A percentile compares a stretch with the other conserved stretches of the same genome.
These are phyloP conservation scores for Drymodes brunneopygia DNA, from an alignment of 2,113 vertebrate genomes.

Conservation along the genomic window DNA sequence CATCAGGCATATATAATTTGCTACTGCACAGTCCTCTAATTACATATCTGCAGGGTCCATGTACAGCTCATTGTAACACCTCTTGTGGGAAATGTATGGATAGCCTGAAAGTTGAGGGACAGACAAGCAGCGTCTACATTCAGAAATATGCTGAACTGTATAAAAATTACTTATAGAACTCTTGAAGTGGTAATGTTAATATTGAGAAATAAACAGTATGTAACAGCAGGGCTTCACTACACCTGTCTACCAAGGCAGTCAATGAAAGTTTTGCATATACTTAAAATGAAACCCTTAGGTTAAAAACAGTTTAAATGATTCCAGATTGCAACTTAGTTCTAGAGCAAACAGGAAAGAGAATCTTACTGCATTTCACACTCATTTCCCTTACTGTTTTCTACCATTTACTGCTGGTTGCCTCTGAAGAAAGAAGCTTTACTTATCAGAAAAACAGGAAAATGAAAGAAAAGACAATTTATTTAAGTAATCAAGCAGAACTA, in stretches of 20 bases:
- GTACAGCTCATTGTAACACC: background rate
- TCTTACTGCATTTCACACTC: background rate
- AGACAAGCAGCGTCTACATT: fast-evolving
- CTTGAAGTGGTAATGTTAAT: background rate
- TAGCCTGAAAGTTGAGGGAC: background rate
- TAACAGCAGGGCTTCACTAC: background rate
- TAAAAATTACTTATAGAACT: background rate
- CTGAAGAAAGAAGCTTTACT: background rate
- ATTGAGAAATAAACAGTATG: background rate
- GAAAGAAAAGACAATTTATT: background rate
- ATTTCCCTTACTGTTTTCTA: background rate
- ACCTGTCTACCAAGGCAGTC: background rate
- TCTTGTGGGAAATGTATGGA: background rate
- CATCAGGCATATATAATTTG: background rate
- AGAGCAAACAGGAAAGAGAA: background rate
- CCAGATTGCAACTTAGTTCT: background rate
- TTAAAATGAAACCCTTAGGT: background rate
- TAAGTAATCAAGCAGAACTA: background rate
- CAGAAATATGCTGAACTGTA: background rate
- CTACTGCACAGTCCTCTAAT: background rate
- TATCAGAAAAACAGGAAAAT: background rate
- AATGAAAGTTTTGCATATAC: background rate
- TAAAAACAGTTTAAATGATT: background rate
- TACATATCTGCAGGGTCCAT: background rate
- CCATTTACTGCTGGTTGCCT: background rate